A percentile compares a stretch with the other conserved stretches of the same genome.
phyloP scores from a whole-genome alignment of 2,888 invertebrate genomes.

The Drosophila macrospina region DNA sequence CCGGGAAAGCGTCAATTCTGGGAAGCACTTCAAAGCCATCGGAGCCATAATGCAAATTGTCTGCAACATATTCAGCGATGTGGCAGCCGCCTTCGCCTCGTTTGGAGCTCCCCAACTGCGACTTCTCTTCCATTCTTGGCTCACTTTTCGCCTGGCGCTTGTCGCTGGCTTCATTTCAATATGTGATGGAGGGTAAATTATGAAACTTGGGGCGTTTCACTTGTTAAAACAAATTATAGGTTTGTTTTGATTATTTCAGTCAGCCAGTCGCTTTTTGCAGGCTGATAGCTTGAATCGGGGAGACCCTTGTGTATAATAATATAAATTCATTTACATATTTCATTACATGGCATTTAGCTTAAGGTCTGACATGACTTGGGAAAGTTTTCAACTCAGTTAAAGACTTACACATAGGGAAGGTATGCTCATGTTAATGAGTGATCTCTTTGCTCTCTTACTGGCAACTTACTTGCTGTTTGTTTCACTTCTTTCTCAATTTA shows the following conservation, averaged over 20 bases:
- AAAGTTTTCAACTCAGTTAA: conserved; percentile 7
- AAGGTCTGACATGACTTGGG: conserved; percentile 18
- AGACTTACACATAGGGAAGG: neutral
- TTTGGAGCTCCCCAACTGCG: conserved; percentile 14
- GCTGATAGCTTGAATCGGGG: conserved; percentile 10
- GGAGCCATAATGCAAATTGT: conserved; percentile 57
- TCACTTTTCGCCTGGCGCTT: conserved; percentile 49
- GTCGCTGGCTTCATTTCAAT: conserved; percentile 53
- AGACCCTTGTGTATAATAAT: conserved; percentile 65
- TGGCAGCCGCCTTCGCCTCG: conserved; percentile 1
- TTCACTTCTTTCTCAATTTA: neutral
- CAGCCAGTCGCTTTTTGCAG: conserved; percentile 20
- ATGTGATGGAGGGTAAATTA: conserved; percentile 52
- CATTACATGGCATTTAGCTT: conserved; percentile 52
- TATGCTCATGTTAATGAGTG: neutral
- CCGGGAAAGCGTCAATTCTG: conserved; percentile 23
- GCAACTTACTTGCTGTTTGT: neutral
- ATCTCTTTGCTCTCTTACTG: neutral
- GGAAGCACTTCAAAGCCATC: conserved; percentile 42
- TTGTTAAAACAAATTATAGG: conserved; percentile 80
- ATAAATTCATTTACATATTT: conserved; percentile 74
- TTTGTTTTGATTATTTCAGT: conserved; percentile 74
- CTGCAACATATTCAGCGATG: conserved; percentile 42
- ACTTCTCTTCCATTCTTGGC: conserved; percentile 14
- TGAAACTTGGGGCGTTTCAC: conserved; percentile 76